A percentile compares a stretch with the other conserved stretches of the same genome.
Conservation (phyloP, 35 echinoderm and acorn worm species). For the Amphiura filiformis region DNA sequence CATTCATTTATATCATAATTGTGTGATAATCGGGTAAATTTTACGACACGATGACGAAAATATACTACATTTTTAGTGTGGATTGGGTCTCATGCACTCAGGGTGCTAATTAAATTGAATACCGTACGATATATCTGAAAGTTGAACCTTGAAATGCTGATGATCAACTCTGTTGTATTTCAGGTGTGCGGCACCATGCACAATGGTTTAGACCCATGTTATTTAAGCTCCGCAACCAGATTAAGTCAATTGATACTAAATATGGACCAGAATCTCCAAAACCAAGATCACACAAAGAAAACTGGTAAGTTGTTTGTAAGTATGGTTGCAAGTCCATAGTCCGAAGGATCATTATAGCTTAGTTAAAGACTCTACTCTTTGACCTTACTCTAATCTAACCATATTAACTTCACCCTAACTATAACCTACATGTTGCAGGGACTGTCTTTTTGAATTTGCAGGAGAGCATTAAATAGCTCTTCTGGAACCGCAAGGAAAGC, state of each 20-base stretch:
- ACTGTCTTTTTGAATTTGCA: neutral
- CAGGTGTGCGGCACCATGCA: slow-evolving; percentile 79
- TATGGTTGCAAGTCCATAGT: neutral
- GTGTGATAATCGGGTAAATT: neutral
- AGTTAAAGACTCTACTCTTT: neutral
- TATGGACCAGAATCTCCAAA: slow-evolving; percentile 75
- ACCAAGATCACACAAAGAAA: slow-evolving; percentile 86
- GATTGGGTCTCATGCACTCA: neutral
- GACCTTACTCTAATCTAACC: neutral
- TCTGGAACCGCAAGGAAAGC: no score
- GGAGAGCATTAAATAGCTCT: neutral
- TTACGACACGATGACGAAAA: neutral
- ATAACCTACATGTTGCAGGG: neutral
- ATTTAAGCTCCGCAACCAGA: slow-evolving; percentile 55
- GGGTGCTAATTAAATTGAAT: no score
- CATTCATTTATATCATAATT: neutral
- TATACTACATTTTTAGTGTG: no score
- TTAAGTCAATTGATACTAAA: slow-evolving; percentile 50
- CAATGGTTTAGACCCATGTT: slow-evolving; percentile 85
- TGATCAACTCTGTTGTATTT: neutral
- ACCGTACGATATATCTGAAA: neutral
- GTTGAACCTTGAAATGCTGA: neutral
- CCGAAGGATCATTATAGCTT: no score
- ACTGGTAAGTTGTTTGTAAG: slow-evolving; percentile 67
- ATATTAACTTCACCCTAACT: neutral